Conservation (phyloP, 2,888 invertebrate species). For the Oxytorus armatus region DNA sequence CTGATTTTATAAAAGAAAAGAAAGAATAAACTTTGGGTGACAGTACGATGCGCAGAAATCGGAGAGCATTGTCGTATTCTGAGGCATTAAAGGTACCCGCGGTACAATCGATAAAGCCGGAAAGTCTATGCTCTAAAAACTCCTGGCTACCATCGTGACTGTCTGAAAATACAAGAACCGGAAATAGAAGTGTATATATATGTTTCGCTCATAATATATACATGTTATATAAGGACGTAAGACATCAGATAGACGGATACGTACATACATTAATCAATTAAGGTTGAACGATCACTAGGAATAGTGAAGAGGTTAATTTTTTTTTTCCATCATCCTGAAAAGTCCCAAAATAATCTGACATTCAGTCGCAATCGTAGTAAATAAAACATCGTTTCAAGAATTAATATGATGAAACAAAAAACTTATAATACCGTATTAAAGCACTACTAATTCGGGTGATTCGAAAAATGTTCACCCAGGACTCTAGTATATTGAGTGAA, state of each 20-base stretch:
- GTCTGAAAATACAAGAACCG: constrained; percentile 59
- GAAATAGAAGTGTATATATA: constrained; percentile 46
- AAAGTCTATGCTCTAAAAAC: constrained; percentile 50
- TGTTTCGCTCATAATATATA: constrained; percentile 25
- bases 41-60: background rate
- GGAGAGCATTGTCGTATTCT: constrained; percentile 34
- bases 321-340: background rate
- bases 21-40: background rate
- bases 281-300: constrained; percentile 11
- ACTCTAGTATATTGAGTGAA: too few species aligned
- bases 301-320: background rate
- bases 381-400: background rate
- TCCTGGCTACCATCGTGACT: constrained; percentile 25
- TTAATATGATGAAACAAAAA: background rate
- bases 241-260: constrained; percentile 15
- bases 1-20: too few species aligned
- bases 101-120: constrained; percentile 61
- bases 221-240: constrained; percentile 16
- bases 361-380: background rate
- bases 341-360: background rate
- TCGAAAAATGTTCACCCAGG: too few species aligned
- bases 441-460: background rate
- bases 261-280: background rate
- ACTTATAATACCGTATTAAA: background rate
- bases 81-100: constrained; percentile 37